Evolutionary conservation across 2,113 vertebrate genomes (phyloP), one percentile per base, ranked within the genome.

Genomic region (Prinia subflava): DNA sequence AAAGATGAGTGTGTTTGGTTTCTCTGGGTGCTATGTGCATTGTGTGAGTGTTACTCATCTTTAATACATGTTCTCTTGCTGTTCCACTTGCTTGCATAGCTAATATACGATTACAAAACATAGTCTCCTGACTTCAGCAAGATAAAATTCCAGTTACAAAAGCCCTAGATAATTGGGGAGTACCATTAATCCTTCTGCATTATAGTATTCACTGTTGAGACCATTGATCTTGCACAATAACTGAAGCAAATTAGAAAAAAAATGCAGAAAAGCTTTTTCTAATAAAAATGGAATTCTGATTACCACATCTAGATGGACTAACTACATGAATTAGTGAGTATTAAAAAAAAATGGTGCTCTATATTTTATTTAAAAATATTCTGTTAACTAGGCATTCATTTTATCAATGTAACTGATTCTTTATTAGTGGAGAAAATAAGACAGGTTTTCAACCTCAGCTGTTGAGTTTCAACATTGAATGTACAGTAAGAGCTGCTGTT

Each of bases 301-400:
- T 83, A 50, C 52, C 56, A 18, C 15, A 83, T 42, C 28, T 55
- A 77, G 35, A 64, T 63, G 41, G n/a, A 28, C 6, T 49, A 56
- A 8, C 6, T 62, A 39, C 18, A 41, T 59, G 65, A 78, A 87
- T 65, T 65, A 37, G 6, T 41, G 15, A 47, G 10, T 28, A 11
- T 7, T 14, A 41, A 0, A 17, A 0, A 17, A n/a, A 57, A 33
- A 23, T 13, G 4, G 3, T 47, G 4, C 5, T 56, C 8, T 91
- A 4, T 52, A 41, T 46, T 69, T 68, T 55, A 22, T 69, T 70
- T 4, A 9, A 84, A 84, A 60, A 16, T 44, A 27, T 46, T 74
- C 1, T 55, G 68, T 69, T 35, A 70, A 41, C 12, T 42, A 68
- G 6, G 13, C 68, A 2, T 80, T 81, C 44, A 5, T 11, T 44